Base-by-base conservation (phyloP, 2,888 invertebrate genomes). In the Bugula neritina region DNA sequence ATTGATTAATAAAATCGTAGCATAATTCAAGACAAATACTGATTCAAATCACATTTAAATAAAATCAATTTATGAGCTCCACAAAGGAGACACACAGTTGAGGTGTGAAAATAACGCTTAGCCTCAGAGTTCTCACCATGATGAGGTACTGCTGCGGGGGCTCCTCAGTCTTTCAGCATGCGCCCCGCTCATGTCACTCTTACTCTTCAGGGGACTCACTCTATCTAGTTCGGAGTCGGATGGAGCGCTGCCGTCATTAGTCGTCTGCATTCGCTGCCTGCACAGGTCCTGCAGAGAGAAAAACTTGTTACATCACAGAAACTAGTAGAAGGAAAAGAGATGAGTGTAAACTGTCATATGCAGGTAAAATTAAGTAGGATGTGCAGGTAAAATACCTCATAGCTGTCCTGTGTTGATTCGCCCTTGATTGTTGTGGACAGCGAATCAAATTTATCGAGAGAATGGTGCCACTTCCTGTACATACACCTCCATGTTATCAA, bases 141-240 rank as follows among this genome's bases (percentile, higher is more conserved):
- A 63, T 13, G 63, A 63, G 17, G 63, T 63, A n/a, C 63, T 63
- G 63, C 63, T 63, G 34, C 63, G 63, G 31, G 63, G 63, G n/a
- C 63, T 63, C 31, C 31, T 63, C 63, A 63, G n/a, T 63, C 63
- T 63, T 17, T 63, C 63, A 2, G 27, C 3, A n/a, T 25, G 63
- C n/a, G 63, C 31, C 13, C 25, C 25, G 5, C 43, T 17, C 17
- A 63, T 5, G 13, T 63, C 63, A 25, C 25, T 10, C 31, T 63
- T 63, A 17, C 31, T 27, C 27, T 27, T 63, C 5, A 63, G 31
- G 3, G 63, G 63, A 27, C 63, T 31, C 3, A 63, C 31, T 63
- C 27, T 27, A 34, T 63, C 63, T 31, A 31, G 2, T 5, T 63
- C 63, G 3, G 63, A 13, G 3, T 63, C 25, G 2, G 43, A 43